Conservation (phyloP, 2,888 invertebrate species). For the Strigamia maritima region DNA sequence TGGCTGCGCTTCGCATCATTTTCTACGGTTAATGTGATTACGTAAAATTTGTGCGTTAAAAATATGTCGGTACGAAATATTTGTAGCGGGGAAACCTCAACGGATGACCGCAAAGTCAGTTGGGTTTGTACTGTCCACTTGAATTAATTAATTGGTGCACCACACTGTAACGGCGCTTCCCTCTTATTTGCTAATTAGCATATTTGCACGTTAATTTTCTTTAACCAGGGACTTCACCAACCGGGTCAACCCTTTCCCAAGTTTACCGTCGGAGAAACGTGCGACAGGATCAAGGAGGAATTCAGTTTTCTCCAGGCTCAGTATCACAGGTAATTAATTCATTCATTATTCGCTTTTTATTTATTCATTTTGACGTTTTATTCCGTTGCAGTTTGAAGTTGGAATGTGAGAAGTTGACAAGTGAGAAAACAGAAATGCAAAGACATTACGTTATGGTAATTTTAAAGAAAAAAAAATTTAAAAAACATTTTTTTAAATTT, state of each 20-base stretch:
- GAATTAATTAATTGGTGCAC: too few relatives aligned
- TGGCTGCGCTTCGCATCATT: too few relatives aligned
- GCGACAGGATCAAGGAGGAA: constrained; percentile 93
- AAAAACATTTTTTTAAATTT: neutral
- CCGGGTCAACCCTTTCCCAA: constrained; percentile 80
- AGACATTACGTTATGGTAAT: constrained; percentile 58
- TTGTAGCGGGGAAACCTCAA: too few relatives aligned
- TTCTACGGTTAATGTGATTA: too few relatives aligned
- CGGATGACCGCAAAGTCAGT: too few relatives aligned
- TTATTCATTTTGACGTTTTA: neutral
- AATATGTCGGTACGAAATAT: too few relatives aligned
- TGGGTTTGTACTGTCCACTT: too few relatives aligned
- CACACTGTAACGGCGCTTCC: too few relatives aligned
- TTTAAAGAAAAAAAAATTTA: constrained; percentile 22
- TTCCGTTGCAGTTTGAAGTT: constrained; percentile 39
- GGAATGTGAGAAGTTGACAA: constrained; percentile 42
- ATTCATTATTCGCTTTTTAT: neutral
- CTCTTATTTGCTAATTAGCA: too few relatives aligned
- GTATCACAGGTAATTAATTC: constrained; percentile 78
- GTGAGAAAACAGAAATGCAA: constrained; percentile 57
- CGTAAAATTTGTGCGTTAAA: too few relatives aligned
- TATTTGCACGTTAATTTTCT: too few relatives aligned
- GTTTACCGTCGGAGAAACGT: constrained; percentile 87
- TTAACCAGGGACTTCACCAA: constrained; percentile 57
- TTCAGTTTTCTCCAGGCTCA: constrained; percentile 92